These are phyloP conservation scores for Perognathus longimembris DNA, from an alignment of 2,113 vertebrate species.

Conservation along the genomic window DNA sequence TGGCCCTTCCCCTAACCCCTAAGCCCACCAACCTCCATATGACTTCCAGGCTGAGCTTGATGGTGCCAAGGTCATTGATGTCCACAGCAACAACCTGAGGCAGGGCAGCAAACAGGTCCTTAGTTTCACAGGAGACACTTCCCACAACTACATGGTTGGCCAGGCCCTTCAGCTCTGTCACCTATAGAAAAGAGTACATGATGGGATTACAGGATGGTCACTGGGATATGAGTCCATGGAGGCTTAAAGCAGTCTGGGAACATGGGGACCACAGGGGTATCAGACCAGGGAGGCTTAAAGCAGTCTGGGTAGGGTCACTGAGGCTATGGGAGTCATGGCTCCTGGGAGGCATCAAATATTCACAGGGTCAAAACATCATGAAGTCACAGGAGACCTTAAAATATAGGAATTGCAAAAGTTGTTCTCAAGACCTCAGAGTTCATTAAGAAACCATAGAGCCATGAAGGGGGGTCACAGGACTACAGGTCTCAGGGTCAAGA, in stretches of 20 bases:
- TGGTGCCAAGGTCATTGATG: slow-evolving; percentile 97
- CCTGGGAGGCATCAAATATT: neutral
- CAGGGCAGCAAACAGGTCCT: slow-evolving; percentile 95
- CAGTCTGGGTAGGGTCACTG: neutral
- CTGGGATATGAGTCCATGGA: neutral
- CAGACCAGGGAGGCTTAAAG: neutral
- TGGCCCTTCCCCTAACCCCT: neutral
- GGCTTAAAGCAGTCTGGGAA: neutral
- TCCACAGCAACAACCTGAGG: slow-evolving; percentile 97
- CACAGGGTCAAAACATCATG: slow-evolving; percentile 16
- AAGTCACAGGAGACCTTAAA: neutral
- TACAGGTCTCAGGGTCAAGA: neutral
- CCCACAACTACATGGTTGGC: slow-evolving; percentile 97
- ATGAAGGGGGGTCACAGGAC: neutral
- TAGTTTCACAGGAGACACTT: slow-evolving; percentile 96
- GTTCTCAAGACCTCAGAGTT: neutral
- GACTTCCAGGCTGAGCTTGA: slow-evolving; percentile 97
- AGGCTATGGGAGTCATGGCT: neutral
- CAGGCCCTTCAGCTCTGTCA: slow-evolving; percentile 96
- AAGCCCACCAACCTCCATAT: slow-evolving; percentile 94
- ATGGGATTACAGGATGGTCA: neutral
- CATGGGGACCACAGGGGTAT: neutral
- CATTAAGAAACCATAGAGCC: slow-evolving; percentile 4
- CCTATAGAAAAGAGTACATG: slow-evolving; percentile 84
- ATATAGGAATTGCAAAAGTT: neutral